Evolutionary conservation across 2,888 invertebrate species (phyloP).

Genomic region (Pogonocherus hispidulus): DNA sequence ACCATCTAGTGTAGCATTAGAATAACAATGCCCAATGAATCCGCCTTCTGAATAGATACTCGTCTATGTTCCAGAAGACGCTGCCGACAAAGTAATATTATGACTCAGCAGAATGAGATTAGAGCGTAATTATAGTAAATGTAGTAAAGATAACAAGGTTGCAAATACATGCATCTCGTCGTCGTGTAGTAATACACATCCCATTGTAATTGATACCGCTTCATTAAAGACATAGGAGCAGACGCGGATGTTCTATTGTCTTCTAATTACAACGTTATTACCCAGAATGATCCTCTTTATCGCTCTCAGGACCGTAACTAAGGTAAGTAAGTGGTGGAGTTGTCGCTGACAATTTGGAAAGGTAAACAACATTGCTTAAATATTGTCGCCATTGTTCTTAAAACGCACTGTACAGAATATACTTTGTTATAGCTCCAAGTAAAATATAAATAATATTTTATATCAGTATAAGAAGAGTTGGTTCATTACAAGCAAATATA

Average conservation of each 20-base stretch:
- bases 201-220: slow-evolving; percentile 39
- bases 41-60: too few species aligned
- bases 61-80: too few species aligned
- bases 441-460: too few species aligned
- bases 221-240: slow-evolving; percentile 32
- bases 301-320: slow-evolving; percentile 16
- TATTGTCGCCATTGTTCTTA: not conserved
- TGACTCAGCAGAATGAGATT: too few species aligned
- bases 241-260: slow-evolving; percentile 15
- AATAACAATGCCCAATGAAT: too few species aligned
- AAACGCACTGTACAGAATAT: too few species aligned
- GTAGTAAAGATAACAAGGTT: not conserved
- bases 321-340: slow-evolving; percentile 11
- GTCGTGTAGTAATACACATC: slow-evolving; percentile 30
- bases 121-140: too few species aligned
- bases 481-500: too few species aligned
- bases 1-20: too few species aligned
- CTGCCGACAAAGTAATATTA: too few species aligned
- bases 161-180: slow-evolving; percentile 5
- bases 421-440: too few species aligned
- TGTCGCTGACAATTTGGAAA: slow-evolving; percentile 17
- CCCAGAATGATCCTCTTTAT: slow-evolving; percentile 27
- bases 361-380: not conserved
- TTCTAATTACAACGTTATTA: slow-evolving; percentile 40
- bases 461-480: too few species aligned